Conservation (phyloP, 2,113 vertebrate species). For the Loxodonta africana region DNA sequence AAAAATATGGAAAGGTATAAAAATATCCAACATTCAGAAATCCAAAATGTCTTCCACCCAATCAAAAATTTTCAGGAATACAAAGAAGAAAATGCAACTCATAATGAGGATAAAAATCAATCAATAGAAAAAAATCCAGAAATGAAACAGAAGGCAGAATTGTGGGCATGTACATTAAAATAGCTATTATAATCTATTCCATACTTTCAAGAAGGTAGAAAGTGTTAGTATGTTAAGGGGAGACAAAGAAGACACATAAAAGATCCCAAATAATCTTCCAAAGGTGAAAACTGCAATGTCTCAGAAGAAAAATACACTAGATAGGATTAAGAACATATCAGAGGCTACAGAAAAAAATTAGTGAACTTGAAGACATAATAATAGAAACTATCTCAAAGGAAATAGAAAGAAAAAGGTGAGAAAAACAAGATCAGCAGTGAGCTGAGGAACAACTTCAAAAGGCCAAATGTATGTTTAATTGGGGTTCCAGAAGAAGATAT, state of each 20-base stretch:
- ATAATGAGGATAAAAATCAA: neutral
- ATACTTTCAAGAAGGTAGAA: neutral
- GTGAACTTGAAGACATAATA: neutral
- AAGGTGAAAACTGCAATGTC: neutral
- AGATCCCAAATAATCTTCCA: neutral
- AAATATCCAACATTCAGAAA: neutral
- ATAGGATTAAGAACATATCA: neutral
- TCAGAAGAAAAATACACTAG: conserved; percentile 27
- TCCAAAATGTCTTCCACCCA: neutral
- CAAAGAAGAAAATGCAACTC: neutral
- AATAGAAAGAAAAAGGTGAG: neutral
- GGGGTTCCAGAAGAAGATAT: neutral
- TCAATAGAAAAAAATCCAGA: neutral
- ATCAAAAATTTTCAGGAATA: conserved; percentile 1
- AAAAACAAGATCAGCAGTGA: neutral
- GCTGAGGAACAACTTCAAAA: neutral
- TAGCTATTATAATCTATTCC: neutral
- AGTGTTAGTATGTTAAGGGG: neutral
- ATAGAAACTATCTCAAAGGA: neutral
- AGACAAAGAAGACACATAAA: neutral
- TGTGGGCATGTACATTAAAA: neutral
- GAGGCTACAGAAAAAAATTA: neutral
- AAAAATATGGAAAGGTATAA: conserved; percentile 23
- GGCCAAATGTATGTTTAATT: neutral
- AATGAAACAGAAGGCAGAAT: neutral